These are phyloP conservation scores for Axea sp. DNA, from an alignment of 2,888 invertebrate genomes.

Conservation along the genomic window DNA sequence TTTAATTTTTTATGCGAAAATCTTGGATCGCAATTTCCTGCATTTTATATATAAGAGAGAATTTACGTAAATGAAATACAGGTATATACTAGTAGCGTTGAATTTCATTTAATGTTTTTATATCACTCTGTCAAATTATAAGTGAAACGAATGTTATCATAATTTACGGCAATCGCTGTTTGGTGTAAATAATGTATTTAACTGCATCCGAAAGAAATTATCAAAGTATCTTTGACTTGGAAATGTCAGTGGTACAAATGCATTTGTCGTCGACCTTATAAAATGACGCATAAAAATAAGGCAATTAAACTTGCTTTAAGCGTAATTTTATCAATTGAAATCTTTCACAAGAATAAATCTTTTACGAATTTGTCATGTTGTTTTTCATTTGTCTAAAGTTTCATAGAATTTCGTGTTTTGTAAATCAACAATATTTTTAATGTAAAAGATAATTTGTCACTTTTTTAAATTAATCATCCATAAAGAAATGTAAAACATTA, in stretches of 20 bases:
- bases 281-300: not conserved
- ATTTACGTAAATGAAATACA: constrained; percentile 24
- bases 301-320: not conserved
- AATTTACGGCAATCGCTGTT: not conserved
- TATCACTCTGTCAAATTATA: constrained; percentile 20
- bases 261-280: not conserved
- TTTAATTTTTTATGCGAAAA: constrained; percentile 18
- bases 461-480: no score
- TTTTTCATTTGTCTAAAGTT: no score
- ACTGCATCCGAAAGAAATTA: not conserved
- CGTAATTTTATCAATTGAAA: not conserved
- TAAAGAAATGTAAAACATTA: no score
- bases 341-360: no score
- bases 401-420: no score
- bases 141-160: not conserved
- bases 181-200: constrained; percentile 5
- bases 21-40: constrained; percentile 21
- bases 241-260: no score
- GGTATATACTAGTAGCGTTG: constrained; percentile 23
- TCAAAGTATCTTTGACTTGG: not conserved
- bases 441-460: no score
- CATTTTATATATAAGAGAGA: constrained; percentile 11
- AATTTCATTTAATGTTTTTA: constrained; percentile 25
- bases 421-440: no score
- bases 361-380: no score